These are phyloP conservation scores for Drosophila atripex DNA, from an alignment of 2,888 invertebrate genomes.

Conservation along the genomic window DNA sequence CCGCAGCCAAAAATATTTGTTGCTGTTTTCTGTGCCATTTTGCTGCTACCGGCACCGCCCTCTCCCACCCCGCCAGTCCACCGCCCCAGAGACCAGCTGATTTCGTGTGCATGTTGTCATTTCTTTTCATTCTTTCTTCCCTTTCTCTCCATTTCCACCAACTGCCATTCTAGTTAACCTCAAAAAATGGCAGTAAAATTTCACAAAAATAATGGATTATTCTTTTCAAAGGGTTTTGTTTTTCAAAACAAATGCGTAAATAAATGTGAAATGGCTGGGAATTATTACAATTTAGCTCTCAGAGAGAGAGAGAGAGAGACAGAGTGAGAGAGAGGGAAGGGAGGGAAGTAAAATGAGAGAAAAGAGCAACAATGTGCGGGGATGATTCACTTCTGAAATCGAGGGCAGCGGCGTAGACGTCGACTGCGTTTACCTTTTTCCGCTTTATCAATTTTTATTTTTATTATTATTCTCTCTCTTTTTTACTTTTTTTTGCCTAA, in stretches of 20 bases:
- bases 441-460: conserved; percentile 54
- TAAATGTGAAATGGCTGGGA: conserved; percentile 22
- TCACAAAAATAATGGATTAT: conserved; percentile 9
- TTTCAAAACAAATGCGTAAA: conserved; percentile 42
- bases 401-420: conserved; percentile 25
- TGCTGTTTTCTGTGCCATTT: conserved; percentile 12
- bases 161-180: conserved; percentile 52
- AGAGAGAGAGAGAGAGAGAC: background rate
- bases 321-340: conserved; percentile 13
- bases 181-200: conserved; percentile 57
- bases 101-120: conserved; percentile 59
- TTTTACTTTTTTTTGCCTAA: conserved; percentile 23
- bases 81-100: conserved; percentile 48
- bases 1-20: conserved; percentile 45
- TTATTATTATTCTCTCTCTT: conserved; percentile 19
- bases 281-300: background rate
- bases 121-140: conserved; percentile 4
- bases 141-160: background rate
- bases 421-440: conserved; percentile 49
- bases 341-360: conserved; percentile 1
- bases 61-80: background rate
- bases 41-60: conserved; percentile 24
- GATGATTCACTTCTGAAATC: conserved; percentile 30
- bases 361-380: conserved; percentile 33
- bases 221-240: background rate